Evolutionary conservation across 1,140 invertebrate genomes (phyloP).

Genomic region (Teleopsis dalmanni): DNA sequence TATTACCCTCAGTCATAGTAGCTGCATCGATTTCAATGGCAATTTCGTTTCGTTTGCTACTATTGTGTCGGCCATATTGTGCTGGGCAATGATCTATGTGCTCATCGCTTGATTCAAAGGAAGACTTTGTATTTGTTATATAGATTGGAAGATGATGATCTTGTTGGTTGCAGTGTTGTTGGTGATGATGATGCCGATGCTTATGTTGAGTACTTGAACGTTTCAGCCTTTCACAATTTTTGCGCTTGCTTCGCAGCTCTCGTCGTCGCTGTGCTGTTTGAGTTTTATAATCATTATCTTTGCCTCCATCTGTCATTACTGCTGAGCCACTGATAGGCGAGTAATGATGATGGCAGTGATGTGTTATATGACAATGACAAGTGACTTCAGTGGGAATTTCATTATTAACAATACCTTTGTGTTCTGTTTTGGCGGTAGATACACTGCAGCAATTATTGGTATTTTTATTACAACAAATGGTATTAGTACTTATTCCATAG

Average conservation of each 20-base stretch:
- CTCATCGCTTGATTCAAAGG: constrained; percentile 34
- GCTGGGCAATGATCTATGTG: neutral
- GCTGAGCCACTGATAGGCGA: neutral
- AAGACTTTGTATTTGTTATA: constrained; percentile 32
- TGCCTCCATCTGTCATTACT: neutral
- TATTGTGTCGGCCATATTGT: neutral
- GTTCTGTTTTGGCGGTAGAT: neutral
- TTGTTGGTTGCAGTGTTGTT: constrained; percentile 12
- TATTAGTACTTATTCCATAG: constrained; percentile 17
- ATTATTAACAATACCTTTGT: neutral
- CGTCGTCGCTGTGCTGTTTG: neutral
- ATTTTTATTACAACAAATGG: too few species aligned
- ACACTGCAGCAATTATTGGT: constrained; percentile 1
- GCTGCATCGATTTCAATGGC: constrained; percentile 40
- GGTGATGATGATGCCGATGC: constrained; percentile 11
- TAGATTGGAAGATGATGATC: constrained; percentile 13
- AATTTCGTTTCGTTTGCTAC: constrained; percentile 22
- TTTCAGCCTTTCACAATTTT: neutral
- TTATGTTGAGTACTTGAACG: constrained; percentile 1
- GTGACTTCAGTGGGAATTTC: neutral
- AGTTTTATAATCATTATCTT: neutral
- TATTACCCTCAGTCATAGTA: constrained; percentile 31
- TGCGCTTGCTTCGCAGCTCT: neutral
- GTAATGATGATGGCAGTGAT: constrained; percentile 25
- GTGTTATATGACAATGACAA: constrained; percentile 22